Percentiles rank a stretch among this genome's conserved stretches.
These are phyloP conservation scores for Ganaspis sp. DNA, from an alignment of 1,140 invertebrate species.

Conservation along the genomic window DNA sequence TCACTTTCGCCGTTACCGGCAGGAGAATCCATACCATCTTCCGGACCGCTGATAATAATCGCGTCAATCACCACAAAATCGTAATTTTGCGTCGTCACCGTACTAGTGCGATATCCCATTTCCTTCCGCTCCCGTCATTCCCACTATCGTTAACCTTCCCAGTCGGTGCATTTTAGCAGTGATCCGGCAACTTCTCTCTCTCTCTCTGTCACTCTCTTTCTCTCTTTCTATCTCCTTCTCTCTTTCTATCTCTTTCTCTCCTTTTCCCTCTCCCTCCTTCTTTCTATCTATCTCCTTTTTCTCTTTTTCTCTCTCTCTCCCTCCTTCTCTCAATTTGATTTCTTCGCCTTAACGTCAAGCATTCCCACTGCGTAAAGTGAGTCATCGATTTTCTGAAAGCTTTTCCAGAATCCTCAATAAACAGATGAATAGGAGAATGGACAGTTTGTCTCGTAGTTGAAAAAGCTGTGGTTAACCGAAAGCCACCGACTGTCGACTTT, in stretches of 20 bases:
- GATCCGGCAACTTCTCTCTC: background rate
- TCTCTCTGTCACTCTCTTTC: too few species aligned
- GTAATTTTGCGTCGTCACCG: slow-evolving; percentile 8
- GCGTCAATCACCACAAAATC: slow-evolving; percentile 14
- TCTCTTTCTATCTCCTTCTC: too few species aligned
- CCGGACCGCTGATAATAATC: slow-evolving; percentile 30
- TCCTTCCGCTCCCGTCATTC: slow-evolving; percentile 18
- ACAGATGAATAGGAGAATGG: slow-evolving; percentile 10
- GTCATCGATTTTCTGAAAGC: slow-evolving; percentile 19
- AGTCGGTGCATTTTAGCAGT: slow-evolving; percentile 12
- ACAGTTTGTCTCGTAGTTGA: background rate
- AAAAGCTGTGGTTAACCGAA: background rate
- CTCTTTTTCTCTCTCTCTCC: too few species aligned
- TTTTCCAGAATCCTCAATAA: background rate
- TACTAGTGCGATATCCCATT: slow-evolving; percentile 21
- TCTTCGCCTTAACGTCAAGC: background rate
- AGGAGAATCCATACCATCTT: slow-evolving; percentile 17
- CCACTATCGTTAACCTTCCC: slow-evolving; percentile 24
- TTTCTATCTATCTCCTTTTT: background rate
- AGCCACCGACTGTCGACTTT: background rate
- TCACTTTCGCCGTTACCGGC: slow-evolving; percentile 44
- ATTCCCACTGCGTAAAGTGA: background rate
- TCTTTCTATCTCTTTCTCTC: too few species aligned
- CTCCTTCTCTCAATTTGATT: background rate
- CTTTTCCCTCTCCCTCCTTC: too few species aligned